Conservation (phyloP, 2,888 invertebrate species). For the Lasiommata megera region DNA sequence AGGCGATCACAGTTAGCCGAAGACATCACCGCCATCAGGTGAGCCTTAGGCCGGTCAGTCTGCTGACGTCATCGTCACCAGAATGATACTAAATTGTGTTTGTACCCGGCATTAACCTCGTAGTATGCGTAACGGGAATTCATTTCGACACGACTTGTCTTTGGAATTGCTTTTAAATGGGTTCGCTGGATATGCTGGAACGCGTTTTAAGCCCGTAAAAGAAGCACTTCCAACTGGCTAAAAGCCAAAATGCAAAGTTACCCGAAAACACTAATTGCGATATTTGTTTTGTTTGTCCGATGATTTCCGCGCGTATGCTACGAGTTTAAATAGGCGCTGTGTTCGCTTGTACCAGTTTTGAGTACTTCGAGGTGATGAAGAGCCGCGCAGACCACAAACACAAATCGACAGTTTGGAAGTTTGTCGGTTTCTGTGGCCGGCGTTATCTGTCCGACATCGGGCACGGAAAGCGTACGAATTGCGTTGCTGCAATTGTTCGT, state of each 20-base stretch:
- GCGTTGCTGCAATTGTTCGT: not conserved
- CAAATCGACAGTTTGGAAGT: not conserved
- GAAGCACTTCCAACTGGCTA: no score
- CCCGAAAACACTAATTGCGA: no score
- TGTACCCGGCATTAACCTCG: not conserved
- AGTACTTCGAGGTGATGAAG: constrained; percentile 2
- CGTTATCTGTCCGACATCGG: not conserved
- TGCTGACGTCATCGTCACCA: no score
- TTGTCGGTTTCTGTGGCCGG: not conserved
- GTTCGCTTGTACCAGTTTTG: constrained; percentile 7
- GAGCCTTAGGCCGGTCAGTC: not conserved
- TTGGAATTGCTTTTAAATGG: not conserved
- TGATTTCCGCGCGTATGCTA: not conserved
- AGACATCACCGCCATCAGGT: not conserved
- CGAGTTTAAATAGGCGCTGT: not conserved
- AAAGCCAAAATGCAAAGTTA: no score
- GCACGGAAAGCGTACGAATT: not conserved
- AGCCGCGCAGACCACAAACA: not conserved
- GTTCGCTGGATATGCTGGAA: no score
- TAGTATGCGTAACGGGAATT: not conserved
- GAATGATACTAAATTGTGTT: not conserved
- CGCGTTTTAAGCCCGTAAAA: no score
- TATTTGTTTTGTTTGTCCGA: no score
- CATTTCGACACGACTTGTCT: no score
- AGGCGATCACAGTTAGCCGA: constrained; percentile 41